Evolutionary conservation across 2,797 vertebrate genomes (phyloP).

Genomic region (Natrix natrix): DNA sequence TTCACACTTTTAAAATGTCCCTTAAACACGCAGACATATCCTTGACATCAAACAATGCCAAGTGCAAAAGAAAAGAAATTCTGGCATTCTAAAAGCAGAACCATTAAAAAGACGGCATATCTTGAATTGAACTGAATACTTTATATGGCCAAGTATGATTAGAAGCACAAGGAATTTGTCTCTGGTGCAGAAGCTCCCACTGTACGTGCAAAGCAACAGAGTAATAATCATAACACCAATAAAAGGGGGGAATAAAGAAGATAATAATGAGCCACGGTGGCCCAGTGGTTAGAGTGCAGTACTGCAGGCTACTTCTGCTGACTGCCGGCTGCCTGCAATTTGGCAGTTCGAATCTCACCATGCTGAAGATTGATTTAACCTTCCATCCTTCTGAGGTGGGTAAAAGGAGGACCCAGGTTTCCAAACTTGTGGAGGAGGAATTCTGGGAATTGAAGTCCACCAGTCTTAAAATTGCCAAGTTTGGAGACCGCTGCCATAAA

Average conservation of each 20-base stretch:
- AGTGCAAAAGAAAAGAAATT: not conserved
- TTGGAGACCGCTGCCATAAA: not conserved
- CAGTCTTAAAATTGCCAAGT: not conserved
- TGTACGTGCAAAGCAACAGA: not conserved
- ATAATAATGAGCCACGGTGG: not conserved
- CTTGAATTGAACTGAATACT: not conserved
- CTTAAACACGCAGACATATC: slow-evolving; percentile 15
- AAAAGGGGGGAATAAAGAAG: not conserved
- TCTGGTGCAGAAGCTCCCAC: not conserved
- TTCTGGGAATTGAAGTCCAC: not conserved
- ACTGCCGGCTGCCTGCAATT: too few species aligned
- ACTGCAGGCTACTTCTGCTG: too few species aligned
- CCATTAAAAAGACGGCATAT: not conserved
- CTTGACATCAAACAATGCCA: slow-evolving; percentile 51
- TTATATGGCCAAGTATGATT: not conserved
- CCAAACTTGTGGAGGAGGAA: not conserved
- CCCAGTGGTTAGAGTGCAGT: too few species aligned
- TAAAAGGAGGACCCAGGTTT: too few species aligned
- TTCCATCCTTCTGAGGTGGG: too few species aligned
- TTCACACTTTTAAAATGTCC: slow-evolving; percentile 28
- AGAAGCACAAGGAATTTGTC: not conserved
- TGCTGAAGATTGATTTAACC: too few species aligned
- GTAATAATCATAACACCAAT: not conserved
- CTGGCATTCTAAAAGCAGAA: slow-evolving; percentile 44
- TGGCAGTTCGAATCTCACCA: too few species aligned